These are phyloP conservation scores for Plumapathes pennacea DNA, from an alignment of 92 coral and sea anemone species.

Conservation along the genomic window DNA sequence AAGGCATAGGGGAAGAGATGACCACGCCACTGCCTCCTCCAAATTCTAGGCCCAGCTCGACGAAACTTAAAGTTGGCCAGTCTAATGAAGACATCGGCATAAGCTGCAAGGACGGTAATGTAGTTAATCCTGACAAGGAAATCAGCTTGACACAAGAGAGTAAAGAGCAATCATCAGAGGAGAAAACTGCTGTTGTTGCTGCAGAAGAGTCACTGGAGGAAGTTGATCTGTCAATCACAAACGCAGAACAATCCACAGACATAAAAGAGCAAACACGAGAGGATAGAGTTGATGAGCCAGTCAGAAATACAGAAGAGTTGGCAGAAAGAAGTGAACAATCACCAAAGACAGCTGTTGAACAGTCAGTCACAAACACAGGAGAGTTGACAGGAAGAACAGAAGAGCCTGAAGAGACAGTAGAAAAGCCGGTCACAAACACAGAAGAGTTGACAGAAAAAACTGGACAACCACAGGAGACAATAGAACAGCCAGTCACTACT, in stretches of 20 bases:
- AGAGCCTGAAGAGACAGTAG: slow-evolving; percentile 1
- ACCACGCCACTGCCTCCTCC: slow-evolving; percentile 75
- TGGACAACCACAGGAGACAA: background rate
- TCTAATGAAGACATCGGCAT: too few species aligned
- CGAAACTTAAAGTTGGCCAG: slow-evolving; percentile 13
- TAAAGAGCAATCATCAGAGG: too few species aligned
- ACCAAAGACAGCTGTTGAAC: slow-evolving; percentile 4
- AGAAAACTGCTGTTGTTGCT: too few species aligned
- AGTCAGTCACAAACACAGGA: background rate
- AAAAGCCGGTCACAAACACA: background rate
- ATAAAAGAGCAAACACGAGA: too few species aligned
- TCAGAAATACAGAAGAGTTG: background rate
- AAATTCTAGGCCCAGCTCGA: slow-evolving; percentile 70
- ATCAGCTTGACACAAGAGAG: too few species aligned
- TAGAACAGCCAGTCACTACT: background rate
- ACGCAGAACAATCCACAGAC: too few species aligned
- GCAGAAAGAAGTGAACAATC: slow-evolving; percentile 9
- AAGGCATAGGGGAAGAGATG: slow-evolving; percentile 16
- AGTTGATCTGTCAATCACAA: too few species aligned
- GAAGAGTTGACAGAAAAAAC: background rate
- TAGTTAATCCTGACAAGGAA: too few species aligned
- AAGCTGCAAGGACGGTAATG: too few species aligned
- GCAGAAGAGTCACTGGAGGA: too few species aligned
- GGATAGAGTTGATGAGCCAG: too few species aligned
- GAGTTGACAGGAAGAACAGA: background rate